Percentiles rank a stretch among this genome's conserved stretches.
Conservation (phyloP, 2,888 invertebrate species). For the Ctena decussata region DNA sequence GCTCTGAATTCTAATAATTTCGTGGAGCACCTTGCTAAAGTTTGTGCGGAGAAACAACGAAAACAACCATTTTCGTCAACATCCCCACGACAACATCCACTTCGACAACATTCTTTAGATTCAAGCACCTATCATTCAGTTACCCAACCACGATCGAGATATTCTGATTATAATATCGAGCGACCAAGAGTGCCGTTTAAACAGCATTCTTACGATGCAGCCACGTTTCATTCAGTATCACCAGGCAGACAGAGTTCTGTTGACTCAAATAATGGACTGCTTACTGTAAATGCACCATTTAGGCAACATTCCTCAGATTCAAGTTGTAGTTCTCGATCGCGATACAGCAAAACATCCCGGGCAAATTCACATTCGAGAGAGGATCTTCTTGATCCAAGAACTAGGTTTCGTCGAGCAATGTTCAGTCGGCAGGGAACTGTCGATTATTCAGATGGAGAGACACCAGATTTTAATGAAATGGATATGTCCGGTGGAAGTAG, state of each 20-base stretch:
- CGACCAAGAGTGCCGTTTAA: neutral
- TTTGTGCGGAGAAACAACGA: constrained; percentile 45
- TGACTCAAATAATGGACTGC: neutral
- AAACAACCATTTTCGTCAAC: neutral
- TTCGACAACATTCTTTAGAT: constrained; percentile 43
- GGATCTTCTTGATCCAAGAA: constrained; percentile 40
- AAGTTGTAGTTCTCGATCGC: constrained; percentile 36
- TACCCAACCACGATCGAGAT: neutral
- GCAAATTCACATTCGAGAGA: constrained; percentile 29
- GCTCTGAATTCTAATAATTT: constrained; percentile 68
- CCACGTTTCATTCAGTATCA: neutral
- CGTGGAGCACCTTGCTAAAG: constrained; percentile 69
- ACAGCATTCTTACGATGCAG: neutral
- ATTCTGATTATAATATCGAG: neutral
- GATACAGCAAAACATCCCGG: constrained; percentile 33
- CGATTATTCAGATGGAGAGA: constrained; percentile 52
- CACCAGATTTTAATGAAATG: neutral
- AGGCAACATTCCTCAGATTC: constrained; percentile 54
- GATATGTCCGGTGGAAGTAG: constrained; percentile 32
- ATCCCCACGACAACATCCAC: neutral
- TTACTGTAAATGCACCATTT: constrained; percentile 3
- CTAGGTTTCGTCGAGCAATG: constrained; percentile 42
- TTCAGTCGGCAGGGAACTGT: constrained; percentile 54
- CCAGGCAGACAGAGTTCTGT: neutral
- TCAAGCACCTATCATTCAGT: neutral